Conservation (phyloP, 2,113 vertebrate genomes). For the Oryzias woworae region DNA sequence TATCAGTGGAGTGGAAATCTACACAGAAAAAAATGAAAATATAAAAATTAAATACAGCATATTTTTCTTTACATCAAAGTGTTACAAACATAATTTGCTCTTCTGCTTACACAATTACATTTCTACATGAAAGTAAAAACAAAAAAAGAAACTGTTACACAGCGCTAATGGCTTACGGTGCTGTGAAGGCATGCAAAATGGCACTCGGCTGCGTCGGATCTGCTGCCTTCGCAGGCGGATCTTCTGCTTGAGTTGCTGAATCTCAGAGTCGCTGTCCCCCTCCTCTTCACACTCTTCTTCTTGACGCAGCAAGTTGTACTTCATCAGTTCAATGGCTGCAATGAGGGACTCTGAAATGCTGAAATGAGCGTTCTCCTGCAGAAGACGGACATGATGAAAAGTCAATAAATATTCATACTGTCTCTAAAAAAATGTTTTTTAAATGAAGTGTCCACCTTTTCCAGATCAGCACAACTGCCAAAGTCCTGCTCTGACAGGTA, state of each 20-base stretch:
- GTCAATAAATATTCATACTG: background rate
- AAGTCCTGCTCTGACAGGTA: constrained; percentile 99
- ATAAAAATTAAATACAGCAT: background rate
- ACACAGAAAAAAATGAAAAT: background rate
- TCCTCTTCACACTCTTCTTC: constrained; percentile 83
- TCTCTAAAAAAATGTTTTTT: background rate
- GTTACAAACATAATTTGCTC: background rate
- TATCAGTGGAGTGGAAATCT: constrained; percentile 87
- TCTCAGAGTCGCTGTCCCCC: constrained; percentile 90
- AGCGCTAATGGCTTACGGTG: constrained; percentile 50
- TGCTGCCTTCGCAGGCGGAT: constrained; percentile 92
- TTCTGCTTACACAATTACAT: too few species aligned
- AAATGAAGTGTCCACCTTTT: constrained; percentile 82
- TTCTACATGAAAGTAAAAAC: too few species aligned
- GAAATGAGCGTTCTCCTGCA: constrained; percentile 97
- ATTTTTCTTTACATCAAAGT: background rate
- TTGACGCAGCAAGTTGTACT: constrained; percentile 89
- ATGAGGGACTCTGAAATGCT: constrained; percentile 98
- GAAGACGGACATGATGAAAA: background rate
- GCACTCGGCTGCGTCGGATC: constrained; percentile 84
- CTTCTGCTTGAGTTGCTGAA: constrained; percentile 96
- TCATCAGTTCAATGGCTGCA: constrained; percentile 97
- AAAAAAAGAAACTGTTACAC: too few species aligned
- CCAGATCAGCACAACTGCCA: constrained; percentile 96
- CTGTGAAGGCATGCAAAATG: constrained; percentile 54